Evolutionary conservation across 2,888 invertebrate species (phyloP).

Genomic region (Ernsta delagoae): DNA sequence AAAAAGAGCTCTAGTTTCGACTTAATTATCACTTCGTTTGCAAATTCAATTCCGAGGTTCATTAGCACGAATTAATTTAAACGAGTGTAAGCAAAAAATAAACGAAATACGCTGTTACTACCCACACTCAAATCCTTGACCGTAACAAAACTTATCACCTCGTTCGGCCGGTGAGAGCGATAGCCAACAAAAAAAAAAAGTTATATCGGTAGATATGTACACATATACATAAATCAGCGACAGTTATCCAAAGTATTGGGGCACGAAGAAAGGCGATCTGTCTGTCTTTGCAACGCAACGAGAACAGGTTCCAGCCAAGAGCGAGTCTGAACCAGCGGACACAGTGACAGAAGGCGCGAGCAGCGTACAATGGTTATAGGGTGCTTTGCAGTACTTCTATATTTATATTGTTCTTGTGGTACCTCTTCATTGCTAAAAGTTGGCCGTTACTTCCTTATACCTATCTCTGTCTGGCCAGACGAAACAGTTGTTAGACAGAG

Average conservation of each 20-base stretch:
- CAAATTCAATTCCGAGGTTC: conserved; percentile 4
- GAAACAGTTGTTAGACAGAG: no score
- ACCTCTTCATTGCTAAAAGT: no score
- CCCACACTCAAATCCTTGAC: conserved; percentile 13
- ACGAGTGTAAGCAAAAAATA: neutral
- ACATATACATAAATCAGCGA: conserved; percentile 46
- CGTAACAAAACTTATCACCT: conserved; percentile 20
- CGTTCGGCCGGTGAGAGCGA: conserved; percentile 42
- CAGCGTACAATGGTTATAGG: neutral
- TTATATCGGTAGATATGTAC: conserved; percentile 30
- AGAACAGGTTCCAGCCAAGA: conserved; percentile 71
- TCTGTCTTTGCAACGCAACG: conserved; percentile 63
- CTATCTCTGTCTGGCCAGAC: no score
- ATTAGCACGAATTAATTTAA: neutral
- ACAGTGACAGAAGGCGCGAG: neutral
- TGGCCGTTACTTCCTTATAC: no score
- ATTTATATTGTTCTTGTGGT: no score
- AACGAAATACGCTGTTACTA: conserved; percentile 1
- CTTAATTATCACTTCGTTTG: neutral
- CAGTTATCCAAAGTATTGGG: conserved; percentile 61
- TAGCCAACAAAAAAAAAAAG: conserved; percentile 36
- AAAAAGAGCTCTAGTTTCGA: no score
- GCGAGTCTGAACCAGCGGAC: conserved; percentile 48
- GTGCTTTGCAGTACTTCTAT: no score
- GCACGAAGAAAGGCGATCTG: conserved; percentile 70